A percentile compares a stretch with the other conserved stretches of the same genome.
Conservation (phyloP, 2,797 vertebrate species). For the Antennarius maculatus region DNA sequence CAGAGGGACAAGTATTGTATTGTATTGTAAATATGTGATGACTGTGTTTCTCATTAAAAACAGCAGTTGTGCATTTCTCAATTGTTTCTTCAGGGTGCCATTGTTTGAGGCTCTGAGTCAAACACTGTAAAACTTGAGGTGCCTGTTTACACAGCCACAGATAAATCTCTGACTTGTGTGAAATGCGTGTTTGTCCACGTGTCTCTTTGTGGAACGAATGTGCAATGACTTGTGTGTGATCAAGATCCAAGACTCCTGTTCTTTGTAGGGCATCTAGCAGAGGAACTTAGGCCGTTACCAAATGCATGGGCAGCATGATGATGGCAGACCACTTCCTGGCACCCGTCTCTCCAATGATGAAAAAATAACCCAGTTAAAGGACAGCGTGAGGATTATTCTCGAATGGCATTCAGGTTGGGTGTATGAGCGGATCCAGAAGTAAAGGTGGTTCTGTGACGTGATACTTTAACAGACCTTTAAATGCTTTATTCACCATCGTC, state of each 20-base stretch:
- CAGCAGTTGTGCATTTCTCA: constrained; percentile 11
- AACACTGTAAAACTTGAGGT: constrained; percentile 15
- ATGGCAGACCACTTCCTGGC: constrained; percentile 37
- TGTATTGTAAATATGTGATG: constrained; percentile 11
- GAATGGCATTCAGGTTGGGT: constrained; percentile 34
- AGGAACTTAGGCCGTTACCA: constrained; percentile 1
- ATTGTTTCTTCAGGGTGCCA: constrained; percentile 1
- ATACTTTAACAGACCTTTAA: constrained; percentile 8
- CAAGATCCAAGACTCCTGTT: neutral
- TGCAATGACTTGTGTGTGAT: constrained; percentile 21
- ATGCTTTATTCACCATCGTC: neutral
- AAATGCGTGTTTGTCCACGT: constrained; percentile 15
- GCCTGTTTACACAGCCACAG: constrained; percentile 27
- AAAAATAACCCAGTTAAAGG: constrained; percentile 23
- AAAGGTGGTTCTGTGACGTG: neutral
- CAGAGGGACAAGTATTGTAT: constrained; percentile 14
- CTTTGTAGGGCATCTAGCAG: constrained; percentile 38
- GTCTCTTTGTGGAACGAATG: constrained; percentile 17
- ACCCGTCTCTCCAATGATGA: constrained; percentile 16
- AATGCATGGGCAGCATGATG: constrained; percentile 25
- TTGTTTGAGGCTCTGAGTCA: constrained; percentile 12
- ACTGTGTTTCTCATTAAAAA: constrained; percentile 23
- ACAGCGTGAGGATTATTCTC: constrained; percentile 37
- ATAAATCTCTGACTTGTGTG: constrained; percentile 38
- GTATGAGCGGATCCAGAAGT: constrained; percentile 10